Evolutionary conservation across 2,888 invertebrate genomes (phyloP).

Genomic region (Tupiocoris notatus): DNA sequence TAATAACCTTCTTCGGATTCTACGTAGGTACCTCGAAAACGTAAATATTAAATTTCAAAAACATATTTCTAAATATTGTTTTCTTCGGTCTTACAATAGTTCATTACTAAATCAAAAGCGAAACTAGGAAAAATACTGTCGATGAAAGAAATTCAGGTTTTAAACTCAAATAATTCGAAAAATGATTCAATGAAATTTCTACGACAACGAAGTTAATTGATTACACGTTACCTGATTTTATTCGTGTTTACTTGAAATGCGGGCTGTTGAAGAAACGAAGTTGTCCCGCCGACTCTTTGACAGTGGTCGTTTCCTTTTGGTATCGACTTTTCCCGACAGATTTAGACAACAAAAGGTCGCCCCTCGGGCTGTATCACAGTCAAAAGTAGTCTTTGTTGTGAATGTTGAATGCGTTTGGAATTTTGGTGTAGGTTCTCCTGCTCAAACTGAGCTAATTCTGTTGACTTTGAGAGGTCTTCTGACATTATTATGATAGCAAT

Average conservation of each 20-base stretch:
- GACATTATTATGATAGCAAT: background rate
- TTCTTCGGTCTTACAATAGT: too few relatives aligned
- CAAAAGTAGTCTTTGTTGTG: conserved; percentile 10
- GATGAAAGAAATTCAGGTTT: too few relatives aligned
- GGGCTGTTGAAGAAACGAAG: background rate
- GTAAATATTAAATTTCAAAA: too few relatives aligned
- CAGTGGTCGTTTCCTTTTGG: conserved; percentile 21
- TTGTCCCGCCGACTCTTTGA: conserved; percentile 9
- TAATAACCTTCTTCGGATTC: too few relatives aligned
- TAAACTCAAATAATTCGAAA: too few relatives aligned
- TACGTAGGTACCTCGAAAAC: too few relatives aligned
- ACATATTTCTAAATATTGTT: too few relatives aligned
- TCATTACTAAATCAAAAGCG: too few relatives aligned
- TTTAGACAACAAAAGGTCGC: conserved; percentile 20
- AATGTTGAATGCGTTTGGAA: background rate
- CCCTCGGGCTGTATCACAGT: conserved; percentile 2
- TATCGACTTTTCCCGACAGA: conserved; percentile 14
- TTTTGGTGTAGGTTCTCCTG: background rate
- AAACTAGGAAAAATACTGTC: too few relatives aligned
- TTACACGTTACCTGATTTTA: too few relatives aligned
- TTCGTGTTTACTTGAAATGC: background rate
- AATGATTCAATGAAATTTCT: too few relatives aligned
- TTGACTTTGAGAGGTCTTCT: background rate
- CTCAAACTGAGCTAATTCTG: background rate
- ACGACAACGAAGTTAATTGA: too few relatives aligned